phyloP scores from a whole-genome alignment of 2,888 invertebrate genomes.

The Gortyna flavago region DNA sequence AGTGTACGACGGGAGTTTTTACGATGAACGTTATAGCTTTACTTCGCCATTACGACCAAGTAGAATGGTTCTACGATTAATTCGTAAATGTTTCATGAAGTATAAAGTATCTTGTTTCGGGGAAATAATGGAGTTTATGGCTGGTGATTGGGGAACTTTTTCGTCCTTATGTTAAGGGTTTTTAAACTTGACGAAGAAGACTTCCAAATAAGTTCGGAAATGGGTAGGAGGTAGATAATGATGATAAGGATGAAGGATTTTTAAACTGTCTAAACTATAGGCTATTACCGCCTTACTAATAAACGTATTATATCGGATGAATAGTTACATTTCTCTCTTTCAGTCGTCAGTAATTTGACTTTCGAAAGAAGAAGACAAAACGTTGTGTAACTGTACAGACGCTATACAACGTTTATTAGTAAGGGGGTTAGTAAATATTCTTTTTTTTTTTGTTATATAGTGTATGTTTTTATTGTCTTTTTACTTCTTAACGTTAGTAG shows the following conservation, averaged over 20 bases:
- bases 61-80: conserved; percentile 79
- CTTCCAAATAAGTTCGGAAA: not conserved
- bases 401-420: too few species aligned
- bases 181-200: not conserved
- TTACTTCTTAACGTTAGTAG: too few species aligned
- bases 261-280: not conserved
- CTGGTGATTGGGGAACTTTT: conserved; percentile 15
- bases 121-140: conserved; percentile 27
- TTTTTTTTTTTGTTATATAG: not conserved
- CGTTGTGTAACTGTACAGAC: too few species aligned
- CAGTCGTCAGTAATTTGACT: too few species aligned
- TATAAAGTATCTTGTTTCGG: conserved; percentile 48
- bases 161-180: not conserved
- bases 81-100: conserved; percentile 86
- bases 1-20: conserved; percentile 82
- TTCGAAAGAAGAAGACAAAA: too few species aligned
- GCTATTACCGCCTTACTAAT: too few species aligned
- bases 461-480: not conserved
- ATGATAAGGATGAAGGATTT: not conserved
- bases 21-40: conserved; percentile 82
- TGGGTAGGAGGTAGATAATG: not conserved
- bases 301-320: too few species aligned
- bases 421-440: too few species aligned
- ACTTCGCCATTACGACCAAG: conserved; percentile 59
- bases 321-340: too few species aligned